A percentile compares a stretch with the other conserved stretches of the same genome.
Conservation (phyloP, 2,888 invertebrate species). For the Athetis lepigone region DNA sequence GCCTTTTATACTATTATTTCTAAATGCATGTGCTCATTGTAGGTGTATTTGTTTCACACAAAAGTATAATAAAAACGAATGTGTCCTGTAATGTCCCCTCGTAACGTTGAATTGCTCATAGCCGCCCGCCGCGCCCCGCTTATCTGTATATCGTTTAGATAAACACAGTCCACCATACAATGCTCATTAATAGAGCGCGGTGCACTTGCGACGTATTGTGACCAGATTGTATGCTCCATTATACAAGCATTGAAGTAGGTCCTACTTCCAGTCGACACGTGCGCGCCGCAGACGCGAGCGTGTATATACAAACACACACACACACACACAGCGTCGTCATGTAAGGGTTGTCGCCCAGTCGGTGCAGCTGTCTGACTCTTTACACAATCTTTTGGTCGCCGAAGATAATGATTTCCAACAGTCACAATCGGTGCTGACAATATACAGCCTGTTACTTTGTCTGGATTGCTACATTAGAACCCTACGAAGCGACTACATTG, state of each 20-base stretch:
- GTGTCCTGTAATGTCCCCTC: constrained; percentile 21
- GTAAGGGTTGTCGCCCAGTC: too few species aligned
- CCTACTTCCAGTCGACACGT: constrained; percentile 16
- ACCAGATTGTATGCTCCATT: constrained; percentile 34
- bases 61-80: not conserved
- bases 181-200: constrained; percentile 24
- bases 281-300: too few species aligned
- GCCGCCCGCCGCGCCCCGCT: constrained; percentile 15
- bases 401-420: not conserved
- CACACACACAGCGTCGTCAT: too few species aligned
- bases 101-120: not conserved
- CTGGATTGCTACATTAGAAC: too few species aligned
- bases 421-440: too few species aligned
- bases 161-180: constrained; percentile 52
- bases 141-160: constrained; percentile 64
- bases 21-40: too few species aligned
- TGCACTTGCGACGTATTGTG: constrained; percentile 36
- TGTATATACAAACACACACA: too few species aligned
- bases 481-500: too few species aligned
- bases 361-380: not conserved
- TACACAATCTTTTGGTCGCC: not conserved
- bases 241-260: constrained; percentile 3
- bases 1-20: too few species aligned
- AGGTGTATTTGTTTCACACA: not conserved
- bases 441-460: too few species aligned